Conservation (phyloP, 2,888 invertebrate species). For the Apeira syringaria region DNA sequence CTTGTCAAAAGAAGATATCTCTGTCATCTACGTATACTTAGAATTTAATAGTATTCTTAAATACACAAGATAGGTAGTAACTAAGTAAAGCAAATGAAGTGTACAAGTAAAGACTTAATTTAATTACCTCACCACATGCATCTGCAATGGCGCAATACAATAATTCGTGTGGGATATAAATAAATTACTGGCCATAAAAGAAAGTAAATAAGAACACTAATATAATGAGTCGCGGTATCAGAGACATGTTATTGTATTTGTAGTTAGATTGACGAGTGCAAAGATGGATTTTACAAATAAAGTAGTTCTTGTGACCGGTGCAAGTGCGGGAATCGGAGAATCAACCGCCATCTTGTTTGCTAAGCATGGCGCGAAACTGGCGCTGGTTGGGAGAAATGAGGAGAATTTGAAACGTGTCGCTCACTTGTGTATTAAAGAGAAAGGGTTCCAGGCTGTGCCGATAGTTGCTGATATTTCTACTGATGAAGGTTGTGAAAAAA, state of each 20-base stretch:
- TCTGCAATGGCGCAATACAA: too few relatives aligned
- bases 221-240: background rate
- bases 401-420: conserved; percentile 37
- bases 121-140: too few relatives aligned
- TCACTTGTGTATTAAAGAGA: conserved; percentile 32
- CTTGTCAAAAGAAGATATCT: too few relatives aligned
- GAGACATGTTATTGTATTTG: background rate
- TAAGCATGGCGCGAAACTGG: conserved; percentile 40
- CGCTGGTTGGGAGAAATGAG: conserved; percentile 43
- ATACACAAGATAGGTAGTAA: too few relatives aligned
- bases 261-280: background rate
- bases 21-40: too few relatives aligned
- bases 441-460: conserved; percentile 35
- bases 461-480: conserved; percentile 48
- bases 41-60: too few relatives aligned
- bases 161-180: too few relatives aligned
- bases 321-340: conserved; percentile 52
- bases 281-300: conserved; percentile 35
- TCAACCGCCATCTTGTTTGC: conserved; percentile 44
- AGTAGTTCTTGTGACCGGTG: conserved; percentile 52
- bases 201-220: background rate
- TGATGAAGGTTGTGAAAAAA: conserved; percentile 46
- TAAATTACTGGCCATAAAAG: background rate
- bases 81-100: background rate
- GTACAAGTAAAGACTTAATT: background rate